These are phyloP conservation scores for Pseudorhombus dupliciocellatus DNA, from an alignment of 2,113 vertebrate genomes.

Conservation along the genomic window DNA sequence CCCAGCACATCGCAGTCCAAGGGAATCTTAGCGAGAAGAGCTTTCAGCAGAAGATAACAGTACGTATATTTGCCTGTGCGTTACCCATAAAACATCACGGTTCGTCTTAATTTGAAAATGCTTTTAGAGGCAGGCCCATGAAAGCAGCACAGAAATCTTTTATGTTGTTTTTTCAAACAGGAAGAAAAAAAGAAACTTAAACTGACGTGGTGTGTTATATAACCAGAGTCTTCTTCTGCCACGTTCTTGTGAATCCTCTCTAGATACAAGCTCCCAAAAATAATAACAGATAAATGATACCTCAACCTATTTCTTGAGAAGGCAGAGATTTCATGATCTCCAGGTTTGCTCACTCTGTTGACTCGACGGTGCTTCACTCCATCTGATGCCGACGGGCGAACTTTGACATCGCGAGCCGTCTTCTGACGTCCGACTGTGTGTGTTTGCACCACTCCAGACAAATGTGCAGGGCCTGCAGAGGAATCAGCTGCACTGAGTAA, in stretches of 20 bases:
- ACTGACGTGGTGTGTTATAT: conserved; percentile 8
- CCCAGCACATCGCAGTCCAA: conserved; percentile 72
- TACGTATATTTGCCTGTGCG: conserved; percentile 64
- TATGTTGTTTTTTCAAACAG: neutral
- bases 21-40: conserved; percentile 53
- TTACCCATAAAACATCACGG: conserved; percentile 51
- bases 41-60: conserved; percentile 72
- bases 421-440: conserved; percentile 17
- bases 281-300: conserved; percentile 17
- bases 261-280: conserved; percentile 6
- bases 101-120: conserved; percentile 50
- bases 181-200: too few species aligned
- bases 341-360: neutral
- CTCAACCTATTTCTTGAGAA: conserved; percentile 23
- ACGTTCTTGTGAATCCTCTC: conserved; percentile 7
- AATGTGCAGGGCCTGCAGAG: conserved; percentile 7
- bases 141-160: conserved; percentile 5
- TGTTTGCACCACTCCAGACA: neutral
- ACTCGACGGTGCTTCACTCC: conserved; percentile 2
- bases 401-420: conserved; percentile 1
- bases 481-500: conserved; percentile 23
- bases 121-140: conserved; percentile 36
- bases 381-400: conserved; percentile 1
- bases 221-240: conserved; percentile 2
- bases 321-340: conserved; percentile 20